Percentiles rank a stretch among this genome's conserved stretches.
These are phyloP conservation scores for Hypomecis punctinalis DNA, from an alignment of 2,888 invertebrate genomes.

Conservation along the genomic window DNA sequence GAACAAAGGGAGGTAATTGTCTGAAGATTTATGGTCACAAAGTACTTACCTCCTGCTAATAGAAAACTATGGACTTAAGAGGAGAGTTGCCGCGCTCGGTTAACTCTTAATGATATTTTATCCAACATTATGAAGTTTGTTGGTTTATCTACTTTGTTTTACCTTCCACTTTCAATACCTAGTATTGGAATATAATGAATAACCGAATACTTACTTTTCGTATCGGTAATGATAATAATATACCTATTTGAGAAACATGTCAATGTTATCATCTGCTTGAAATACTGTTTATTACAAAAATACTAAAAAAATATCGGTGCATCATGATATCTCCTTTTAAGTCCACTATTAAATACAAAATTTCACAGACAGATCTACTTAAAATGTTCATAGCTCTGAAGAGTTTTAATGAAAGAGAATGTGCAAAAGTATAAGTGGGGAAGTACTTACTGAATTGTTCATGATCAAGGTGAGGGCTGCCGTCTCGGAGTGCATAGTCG, in stretches of 20 bases:
- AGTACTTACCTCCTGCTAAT: constrained; percentile 22
- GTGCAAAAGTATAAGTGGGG: not conserved
- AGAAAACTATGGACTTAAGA: constrained; percentile 33
- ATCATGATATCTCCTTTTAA: not conserved
- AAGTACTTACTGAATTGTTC: constrained; percentile 71
- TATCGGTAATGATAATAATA: too few relatives aligned
- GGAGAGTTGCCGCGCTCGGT: constrained; percentile 23
- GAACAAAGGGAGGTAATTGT: constrained; percentile 39
- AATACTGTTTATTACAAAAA: not conserved
- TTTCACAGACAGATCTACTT: not conserved
- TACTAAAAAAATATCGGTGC: not conserved
- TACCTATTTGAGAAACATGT: too few relatives aligned
- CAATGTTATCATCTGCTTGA: too few relatives aligned
- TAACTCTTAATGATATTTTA: constrained; percentile 27
- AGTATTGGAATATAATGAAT: not conserved
- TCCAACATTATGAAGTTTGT: constrained; percentile 17
- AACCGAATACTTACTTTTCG: not conserved
- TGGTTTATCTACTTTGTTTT: constrained; percentile 11
- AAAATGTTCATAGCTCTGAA: not conserved
- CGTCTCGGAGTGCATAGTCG: constrained; percentile 76
- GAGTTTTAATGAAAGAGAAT: not conserved
- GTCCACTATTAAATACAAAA: not conserved
- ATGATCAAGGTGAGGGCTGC: constrained; percentile 71
- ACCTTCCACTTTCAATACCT: not conserved
- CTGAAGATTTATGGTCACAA: constrained; percentile 41